Evolutionary conservation across 2,113 vertebrate species (phyloP).

Genomic region (Pseudopodoces humilis): DNA sequence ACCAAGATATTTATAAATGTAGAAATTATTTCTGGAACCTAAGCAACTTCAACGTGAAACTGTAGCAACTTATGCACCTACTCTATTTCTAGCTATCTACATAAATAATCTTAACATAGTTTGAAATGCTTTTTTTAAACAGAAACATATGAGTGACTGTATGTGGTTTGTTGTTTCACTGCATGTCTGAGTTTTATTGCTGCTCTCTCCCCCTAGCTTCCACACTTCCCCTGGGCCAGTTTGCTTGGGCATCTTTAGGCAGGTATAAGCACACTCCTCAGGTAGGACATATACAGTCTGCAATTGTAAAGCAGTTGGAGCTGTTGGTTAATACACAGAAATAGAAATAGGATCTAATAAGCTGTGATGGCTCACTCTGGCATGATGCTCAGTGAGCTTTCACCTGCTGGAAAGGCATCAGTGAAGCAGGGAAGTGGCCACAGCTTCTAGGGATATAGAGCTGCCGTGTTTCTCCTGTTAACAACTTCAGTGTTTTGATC

Average conservation of each 20-base stretch:
- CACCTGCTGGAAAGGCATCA: not conserved
- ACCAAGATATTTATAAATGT: not conserved
- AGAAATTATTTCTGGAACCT: not conserved
- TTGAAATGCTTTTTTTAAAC: not conserved
- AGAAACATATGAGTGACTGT: not conserved
- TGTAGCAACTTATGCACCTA: not conserved
- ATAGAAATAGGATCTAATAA: not conserved
- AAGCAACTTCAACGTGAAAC: not conserved
- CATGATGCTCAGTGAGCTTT: not conserved
- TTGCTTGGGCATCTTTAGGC: not conserved
- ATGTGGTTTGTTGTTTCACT: not conserved
- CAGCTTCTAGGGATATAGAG: not conserved
- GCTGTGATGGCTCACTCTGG: not conserved
- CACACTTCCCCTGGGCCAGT: not conserved
- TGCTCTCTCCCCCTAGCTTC: not conserved
- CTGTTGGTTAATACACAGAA: not conserved
- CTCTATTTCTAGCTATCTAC: not conserved
- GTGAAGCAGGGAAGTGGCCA: not conserved
- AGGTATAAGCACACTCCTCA: not conserved
- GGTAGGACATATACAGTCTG: not conserved
- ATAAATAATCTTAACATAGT: not conserved
- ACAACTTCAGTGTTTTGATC: accelerated
- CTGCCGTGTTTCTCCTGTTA: not conserved
- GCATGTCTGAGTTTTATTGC: not conserved
- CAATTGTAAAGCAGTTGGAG: not conserved